These are phyloP conservation scores for Procambarus virginalis DNA, from an alignment of 1,140 invertebrate genomes.

Conservation along the genomic window DNA sequence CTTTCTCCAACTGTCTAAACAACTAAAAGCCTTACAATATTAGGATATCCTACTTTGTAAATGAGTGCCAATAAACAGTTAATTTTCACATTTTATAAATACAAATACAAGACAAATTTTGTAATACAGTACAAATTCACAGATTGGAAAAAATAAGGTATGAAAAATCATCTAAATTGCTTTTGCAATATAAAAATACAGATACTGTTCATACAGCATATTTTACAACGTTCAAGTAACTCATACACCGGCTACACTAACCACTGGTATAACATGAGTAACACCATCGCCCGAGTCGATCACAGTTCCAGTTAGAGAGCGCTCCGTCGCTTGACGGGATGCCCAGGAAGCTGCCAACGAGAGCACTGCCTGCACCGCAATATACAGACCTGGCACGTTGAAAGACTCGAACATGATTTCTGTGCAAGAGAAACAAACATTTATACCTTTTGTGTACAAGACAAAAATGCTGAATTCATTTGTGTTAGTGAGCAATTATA, in stretches of 20 bases:
- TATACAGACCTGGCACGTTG: conserved; percentile 99
- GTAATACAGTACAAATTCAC: too few relatives aligned
- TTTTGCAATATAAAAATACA: not conserved
- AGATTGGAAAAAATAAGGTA: too few relatives aligned
- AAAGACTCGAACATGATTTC: conserved; percentile 99
- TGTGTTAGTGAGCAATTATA: too few relatives aligned
- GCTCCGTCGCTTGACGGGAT: conserved; percentile 88
- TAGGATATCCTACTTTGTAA: too few relatives aligned
- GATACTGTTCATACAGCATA: not conserved
- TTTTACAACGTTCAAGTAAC: not conserved
- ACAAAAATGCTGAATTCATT: too few relatives aligned
- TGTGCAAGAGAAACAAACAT: conserved; percentile 52
- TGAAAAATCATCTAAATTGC: too few relatives aligned
- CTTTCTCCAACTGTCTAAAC: too few relatives aligned
- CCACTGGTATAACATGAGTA: conserved; percentile 99
- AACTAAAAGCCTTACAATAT: too few relatives aligned
- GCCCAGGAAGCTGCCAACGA: conserved; percentile 98
- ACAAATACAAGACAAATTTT: too few relatives aligned
- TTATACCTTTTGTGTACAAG: too few relatives aligned
- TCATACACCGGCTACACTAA: conserved; percentile 73
- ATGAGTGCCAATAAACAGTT: too few relatives aligned
- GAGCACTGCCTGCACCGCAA: conserved; percentile 98
- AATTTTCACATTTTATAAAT: too few relatives aligned
- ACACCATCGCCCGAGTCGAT: conserved; percentile 99
- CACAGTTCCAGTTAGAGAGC: conserved; percentile 97